These are phyloP conservation scores for Potamarius usumacintae DNA, from an alignment of 2,113 vertebrate genomes.

Conservation along the genomic window DNA sequence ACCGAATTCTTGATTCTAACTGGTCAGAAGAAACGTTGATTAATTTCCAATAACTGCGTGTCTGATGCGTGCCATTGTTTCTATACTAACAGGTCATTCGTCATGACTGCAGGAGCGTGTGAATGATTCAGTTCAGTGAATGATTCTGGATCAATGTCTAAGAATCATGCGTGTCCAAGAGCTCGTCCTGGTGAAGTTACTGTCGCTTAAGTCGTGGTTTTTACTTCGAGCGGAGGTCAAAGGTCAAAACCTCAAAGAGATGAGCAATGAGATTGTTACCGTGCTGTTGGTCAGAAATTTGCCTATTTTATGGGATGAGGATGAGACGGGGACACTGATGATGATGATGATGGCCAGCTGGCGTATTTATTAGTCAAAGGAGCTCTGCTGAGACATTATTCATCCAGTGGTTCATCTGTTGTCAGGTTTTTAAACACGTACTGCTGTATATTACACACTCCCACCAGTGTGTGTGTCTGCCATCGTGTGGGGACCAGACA, in stretches of 20 bases:
- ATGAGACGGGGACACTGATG: background rate
- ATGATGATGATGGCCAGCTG: background rate
- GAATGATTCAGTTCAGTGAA: background rate
- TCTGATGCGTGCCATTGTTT: background rate
- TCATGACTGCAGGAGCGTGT: background rate
- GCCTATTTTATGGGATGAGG: background rate
- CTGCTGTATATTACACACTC: background rate
- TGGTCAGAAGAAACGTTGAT: background rate
- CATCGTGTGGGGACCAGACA: background rate
- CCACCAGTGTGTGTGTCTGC: background rate
- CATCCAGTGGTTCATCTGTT: background rate
- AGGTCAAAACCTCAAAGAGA: background rate
- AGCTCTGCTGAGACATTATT: background rate
- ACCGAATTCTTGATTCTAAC: background rate
- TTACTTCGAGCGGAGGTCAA: conserved; percentile 7
- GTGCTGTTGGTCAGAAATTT: background rate
- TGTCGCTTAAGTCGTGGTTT: background rate
- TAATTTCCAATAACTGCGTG: background rate
- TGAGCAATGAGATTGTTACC: background rate
- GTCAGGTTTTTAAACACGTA: background rate
- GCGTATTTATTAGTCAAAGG: background rate
- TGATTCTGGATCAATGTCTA: conserved; percentile 13
- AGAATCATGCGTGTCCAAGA: background rate
- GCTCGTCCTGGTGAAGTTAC: background rate
- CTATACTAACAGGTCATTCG: too few relatives aligned